Conservation (phyloP, 2,888 invertebrate species). For the Ceraclea dissimilis region DNA sequence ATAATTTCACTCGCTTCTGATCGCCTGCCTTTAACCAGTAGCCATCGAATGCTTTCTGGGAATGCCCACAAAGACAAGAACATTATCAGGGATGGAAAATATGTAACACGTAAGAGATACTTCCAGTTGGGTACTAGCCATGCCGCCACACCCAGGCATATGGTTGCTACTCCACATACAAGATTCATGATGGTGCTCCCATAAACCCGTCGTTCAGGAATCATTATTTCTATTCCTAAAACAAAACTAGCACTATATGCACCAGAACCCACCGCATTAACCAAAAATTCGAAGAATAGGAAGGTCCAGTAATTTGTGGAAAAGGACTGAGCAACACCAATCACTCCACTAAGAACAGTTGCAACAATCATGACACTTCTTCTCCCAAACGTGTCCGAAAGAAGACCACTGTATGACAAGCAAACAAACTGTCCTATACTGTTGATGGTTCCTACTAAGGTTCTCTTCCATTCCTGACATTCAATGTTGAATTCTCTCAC, state of each 20-base stretch:
- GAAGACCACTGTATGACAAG: constrained; percentile 55
- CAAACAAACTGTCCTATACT: constrained; percentile 68
- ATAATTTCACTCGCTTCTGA: constrained; percentile 57
- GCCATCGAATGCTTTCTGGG: constrained; percentile 69
- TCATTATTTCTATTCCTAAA: constrained; percentile 61
- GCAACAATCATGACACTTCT: constrained; percentile 51
- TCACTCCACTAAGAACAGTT: constrained; percentile 43
- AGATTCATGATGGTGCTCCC: constrained; percentile 59
- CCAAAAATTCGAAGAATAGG: constrained; percentile 47
- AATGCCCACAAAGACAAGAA: constrained; percentile 58
- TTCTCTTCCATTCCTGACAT: constrained; percentile 64
- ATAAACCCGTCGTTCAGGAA: constrained; percentile 55
- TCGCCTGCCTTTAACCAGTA: constrained; percentile 58
- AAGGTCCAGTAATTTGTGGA: constrained; percentile 47
- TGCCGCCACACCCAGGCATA: constrained; percentile 59
- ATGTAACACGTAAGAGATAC: constrained; percentile 53
- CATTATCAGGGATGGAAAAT: constrained; percentile 59
- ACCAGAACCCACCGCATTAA: constrained; percentile 49
- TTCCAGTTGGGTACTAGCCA: constrained; percentile 65
- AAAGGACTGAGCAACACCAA: constrained; percentile 51
- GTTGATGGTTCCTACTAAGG: constrained; percentile 66
- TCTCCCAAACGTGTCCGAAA: constrained; percentile 65
- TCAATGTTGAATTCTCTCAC: constrained; percentile 53
- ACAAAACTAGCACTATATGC: constrained; percentile 54
- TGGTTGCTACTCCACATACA: constrained; percentile 52